phyloP scores from a whole-genome alignment of 2,797 vertebrate genomes.

The Muraenolepis orangiensis region DNA sequence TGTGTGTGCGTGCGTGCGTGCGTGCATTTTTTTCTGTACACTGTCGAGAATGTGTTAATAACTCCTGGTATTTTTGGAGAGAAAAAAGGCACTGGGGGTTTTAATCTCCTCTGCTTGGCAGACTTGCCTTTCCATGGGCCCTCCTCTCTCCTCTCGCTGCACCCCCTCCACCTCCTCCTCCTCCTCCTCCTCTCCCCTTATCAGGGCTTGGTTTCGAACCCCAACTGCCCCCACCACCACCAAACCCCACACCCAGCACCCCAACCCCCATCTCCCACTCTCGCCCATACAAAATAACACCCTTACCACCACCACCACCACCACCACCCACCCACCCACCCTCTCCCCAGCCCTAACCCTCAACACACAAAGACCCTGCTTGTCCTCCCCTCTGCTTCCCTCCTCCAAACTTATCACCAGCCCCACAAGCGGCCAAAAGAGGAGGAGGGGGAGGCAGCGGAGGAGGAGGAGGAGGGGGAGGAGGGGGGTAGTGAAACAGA shows the following conservation, averaged over 20 bases:
- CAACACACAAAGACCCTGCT: conserved; percentile 68
- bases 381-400: conserved; percentile 55
- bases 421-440: conserved; percentile 67
- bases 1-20: conserved; percentile 4
- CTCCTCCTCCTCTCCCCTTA: conserved; percentile 51
- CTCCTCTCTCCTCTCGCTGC: too few relatives aligned
- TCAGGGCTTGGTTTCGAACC: conserved; percentile 38
- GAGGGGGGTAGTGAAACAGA: conserved; percentile 15
- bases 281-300: conserved; percentile 14
- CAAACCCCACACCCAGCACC: neutral
- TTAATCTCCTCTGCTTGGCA: conserved; percentile 58
- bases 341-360: conserved; percentile 57
- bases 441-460: conserved; percentile 54
- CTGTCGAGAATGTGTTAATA: conserved; percentile 49
- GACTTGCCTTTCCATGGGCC: conserved; percentile 51
- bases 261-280: neutral
- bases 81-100: conserved; percentile 47
- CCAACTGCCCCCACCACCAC: too few relatives aligned
- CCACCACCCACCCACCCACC: conserved; percentile 55
- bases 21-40: conserved; percentile 18
- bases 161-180: conserved; percentile 49
- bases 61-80: conserved; percentile 26
- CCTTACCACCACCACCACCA: conserved; percentile 41
- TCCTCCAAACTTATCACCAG: conserved; percentile 66
- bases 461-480: conserved; percentile 60